Conservation (phyloP, 2,888 invertebrate genomes). For the Euzetes globulus region DNA sequence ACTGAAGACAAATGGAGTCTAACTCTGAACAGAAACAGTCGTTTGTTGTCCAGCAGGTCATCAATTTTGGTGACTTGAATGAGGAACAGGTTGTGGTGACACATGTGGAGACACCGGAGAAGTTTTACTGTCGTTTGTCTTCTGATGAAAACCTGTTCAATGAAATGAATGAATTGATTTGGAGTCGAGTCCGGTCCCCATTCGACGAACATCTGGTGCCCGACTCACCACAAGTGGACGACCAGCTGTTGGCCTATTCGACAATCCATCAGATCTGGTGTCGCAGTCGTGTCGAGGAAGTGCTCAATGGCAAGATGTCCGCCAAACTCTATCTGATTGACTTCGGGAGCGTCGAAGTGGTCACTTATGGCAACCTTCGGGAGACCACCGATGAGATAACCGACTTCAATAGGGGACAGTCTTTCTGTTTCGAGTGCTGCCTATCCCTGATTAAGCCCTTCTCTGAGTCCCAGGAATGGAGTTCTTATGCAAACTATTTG, state of each 20-base stretch:
- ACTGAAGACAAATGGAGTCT: not conserved
- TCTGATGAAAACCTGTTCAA: slow-evolving; percentile 4
- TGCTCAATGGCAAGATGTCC: not conserved
- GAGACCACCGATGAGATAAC: slow-evolving; percentile 11
- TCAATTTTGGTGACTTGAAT: not conserved
- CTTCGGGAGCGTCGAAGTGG: slow-evolving; percentile 27
- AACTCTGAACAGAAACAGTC: too few relatives aligned
- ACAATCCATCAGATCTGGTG: slow-evolving; percentile 26
- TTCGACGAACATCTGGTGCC: not conserved
- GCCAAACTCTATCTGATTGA: slow-evolving; percentile 23
- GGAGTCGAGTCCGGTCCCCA: not conserved
- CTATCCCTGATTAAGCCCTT: slow-evolving; percentile 21
- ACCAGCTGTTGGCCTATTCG: slow-evolving; percentile 16
- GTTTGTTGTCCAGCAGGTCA: not conserved
- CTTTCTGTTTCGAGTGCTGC: slow-evolving; percentile 29
- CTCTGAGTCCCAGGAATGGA: slow-evolving; percentile 26
- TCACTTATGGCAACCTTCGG: not conserved
- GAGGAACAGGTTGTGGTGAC: slow-evolving; percentile 26
- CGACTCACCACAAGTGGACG: not conserved
- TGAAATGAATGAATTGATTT: slow-evolving; percentile 4
- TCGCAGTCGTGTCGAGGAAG: not conserved
- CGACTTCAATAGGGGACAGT: not conserved
- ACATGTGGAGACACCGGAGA: slow-evolving; percentile 26
- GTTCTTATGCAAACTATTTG: slow-evolving; percentile 31
- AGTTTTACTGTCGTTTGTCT: slow-evolving; percentile 30